A percentile compares a stretch with the other conserved stretches of the same genome.
Conservation (phyloP, 2,113 vertebrate genomes). For the Mustelus asterias region DNA sequence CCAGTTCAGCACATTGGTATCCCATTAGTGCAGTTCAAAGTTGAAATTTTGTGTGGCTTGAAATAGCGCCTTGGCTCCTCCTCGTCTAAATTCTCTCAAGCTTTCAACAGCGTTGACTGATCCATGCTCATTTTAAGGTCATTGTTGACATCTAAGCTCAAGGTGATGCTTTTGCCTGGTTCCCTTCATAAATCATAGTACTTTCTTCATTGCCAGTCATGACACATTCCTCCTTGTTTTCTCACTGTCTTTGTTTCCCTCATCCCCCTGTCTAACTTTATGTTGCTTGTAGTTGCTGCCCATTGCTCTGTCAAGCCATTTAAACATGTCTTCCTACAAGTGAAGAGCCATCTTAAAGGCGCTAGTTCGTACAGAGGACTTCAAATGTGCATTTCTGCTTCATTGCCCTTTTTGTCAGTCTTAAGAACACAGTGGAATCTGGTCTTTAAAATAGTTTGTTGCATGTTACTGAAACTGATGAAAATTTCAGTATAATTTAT, state of each 20-base stretch:
- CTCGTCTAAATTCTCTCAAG: neutral
- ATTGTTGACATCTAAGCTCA: neutral
- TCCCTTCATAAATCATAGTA: neutral
- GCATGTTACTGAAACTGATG: neutral
- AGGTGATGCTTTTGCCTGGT: neutral
- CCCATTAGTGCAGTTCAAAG: neutral
- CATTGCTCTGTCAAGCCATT: neutral
- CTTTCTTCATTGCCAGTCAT: neutral
- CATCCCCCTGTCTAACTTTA: neutral
- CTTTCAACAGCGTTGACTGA: neutral
- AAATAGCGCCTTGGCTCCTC: neutral
- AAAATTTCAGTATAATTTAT: neutral
- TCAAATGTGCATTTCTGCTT: neutral
- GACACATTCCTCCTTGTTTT: neutral
- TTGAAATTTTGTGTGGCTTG: neutral
- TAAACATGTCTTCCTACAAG: neutral
- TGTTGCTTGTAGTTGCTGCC: neutral
- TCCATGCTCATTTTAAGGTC: neutral
- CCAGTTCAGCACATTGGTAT: neutral
- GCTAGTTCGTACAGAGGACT: neutral
- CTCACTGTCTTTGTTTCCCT: neutral
- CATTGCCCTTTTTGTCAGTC: neutral
- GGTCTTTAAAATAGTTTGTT: neutral
- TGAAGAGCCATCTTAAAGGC: too few species aligned
- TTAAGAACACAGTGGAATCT: neutral